These are phyloP conservation scores for Plectrocnemia conspersa DNA, from an alignment of 1,140 invertebrate species.

Conservation along the genomic window DNA sequence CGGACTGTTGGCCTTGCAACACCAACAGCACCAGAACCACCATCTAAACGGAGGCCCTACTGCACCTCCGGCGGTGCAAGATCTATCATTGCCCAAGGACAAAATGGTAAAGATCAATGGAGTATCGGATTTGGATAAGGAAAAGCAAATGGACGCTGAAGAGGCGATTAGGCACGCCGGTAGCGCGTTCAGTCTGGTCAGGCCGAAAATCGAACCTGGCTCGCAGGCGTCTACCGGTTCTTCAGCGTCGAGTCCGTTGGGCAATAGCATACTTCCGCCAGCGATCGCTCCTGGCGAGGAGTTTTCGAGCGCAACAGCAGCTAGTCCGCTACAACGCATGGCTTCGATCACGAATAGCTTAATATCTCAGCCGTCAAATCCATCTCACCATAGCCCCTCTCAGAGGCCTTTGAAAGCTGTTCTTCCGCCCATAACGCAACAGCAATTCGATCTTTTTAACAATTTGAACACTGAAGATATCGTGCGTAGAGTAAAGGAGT, in stretches of 20 bases:
- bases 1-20: constrained; percentile 49
- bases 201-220: constrained; percentile 73
- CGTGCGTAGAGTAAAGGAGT: constrained; percentile 96
- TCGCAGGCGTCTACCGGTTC: constrained; percentile 61
- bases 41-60: constrained; percentile 57
- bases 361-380: constrained; percentile 84
- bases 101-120: constrained; percentile 69
- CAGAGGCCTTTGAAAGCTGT: constrained; percentile 91
- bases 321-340: constrained; percentile 92
- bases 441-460: constrained; percentile 98
- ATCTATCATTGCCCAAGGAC: constrained; percentile 78
- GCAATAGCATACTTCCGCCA: constrained; percentile 76
- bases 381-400: constrained; percentile 71
- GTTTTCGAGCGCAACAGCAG: constrained; percentile 69
- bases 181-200: constrained; percentile 78
- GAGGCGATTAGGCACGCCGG: constrained; percentile 74
- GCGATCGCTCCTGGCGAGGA: constrained; percentile 73
- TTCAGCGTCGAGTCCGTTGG: constrained; percentile 68
- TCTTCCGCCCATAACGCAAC: constrained; percentile 95
- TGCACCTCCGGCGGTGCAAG: constrained; percentile 66
- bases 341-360: constrained; percentile 96
- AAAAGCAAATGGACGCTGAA: constrained; percentile 57
- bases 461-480: constrained; percentile 98
- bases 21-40: constrained; percentile 54
- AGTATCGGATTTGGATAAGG: constrained; percentile 59